Base-by-base conservation (phyloP, 2,797 vertebrate genomes). In the Apogon talboti region DNA sequence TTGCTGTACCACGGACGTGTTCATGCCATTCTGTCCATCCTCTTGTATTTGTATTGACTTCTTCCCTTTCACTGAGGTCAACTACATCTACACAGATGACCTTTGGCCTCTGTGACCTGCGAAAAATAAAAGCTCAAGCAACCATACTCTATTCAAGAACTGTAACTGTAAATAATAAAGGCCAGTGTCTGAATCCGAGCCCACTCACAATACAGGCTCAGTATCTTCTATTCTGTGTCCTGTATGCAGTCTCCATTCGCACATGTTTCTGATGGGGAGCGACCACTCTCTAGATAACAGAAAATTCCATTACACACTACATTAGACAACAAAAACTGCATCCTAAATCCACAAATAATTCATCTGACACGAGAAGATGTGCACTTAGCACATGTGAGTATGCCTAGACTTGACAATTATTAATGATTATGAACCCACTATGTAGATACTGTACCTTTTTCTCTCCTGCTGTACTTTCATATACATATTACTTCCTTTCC, bases 281-380 rank as follows among this genome's bases (percentile, higher is more conserved):
- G 44, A 18, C 74, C 55, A 35, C 72, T 86, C 71, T 73, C 59
- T 55, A 70, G 79, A 86, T 79, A 81, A 83, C 74, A 82, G 69
- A 55, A 74, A 77, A 87, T 88, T 87, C 85, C 80, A 90, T 87
- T 89, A 88, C 84, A 88, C 85, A 90, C 66, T 64, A 84, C 84
- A 91, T 87, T 90, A 88, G 69, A 87, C 80, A 83, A 89, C 79
- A 81, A 78, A 86, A 87, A 74, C 48, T 71, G 79, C 73, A 70
- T 68, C 76, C 70, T 52, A 64, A 63, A 66, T 38, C 61, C 83
- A 83, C 70, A 69, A 90, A 88, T 87, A 85, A 90, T 87, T 85
- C 28, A 88, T 82, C 66, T 66, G 66, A 74, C 85, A 79, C 15
- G 16, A 48, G 52, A 63, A 60, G 81, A 78, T 75, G 74, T 68